These are phyloP conservation scores for Cebus imitator DNA, from an alignment of 2,113 vertebrate species.

Conservation along the genomic window DNA sequence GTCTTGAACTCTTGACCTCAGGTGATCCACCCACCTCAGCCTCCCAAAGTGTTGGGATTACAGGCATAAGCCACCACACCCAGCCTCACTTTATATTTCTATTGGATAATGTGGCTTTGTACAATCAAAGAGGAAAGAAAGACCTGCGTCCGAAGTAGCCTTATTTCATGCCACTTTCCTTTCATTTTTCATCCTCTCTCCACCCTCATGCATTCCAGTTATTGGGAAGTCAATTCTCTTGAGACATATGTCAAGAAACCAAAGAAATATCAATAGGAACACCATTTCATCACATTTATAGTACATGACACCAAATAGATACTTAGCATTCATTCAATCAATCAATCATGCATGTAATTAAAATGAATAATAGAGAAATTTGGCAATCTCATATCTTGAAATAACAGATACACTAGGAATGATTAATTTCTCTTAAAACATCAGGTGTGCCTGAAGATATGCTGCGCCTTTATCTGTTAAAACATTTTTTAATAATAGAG, in stretches of 20 bases:
- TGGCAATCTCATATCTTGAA: neutral
- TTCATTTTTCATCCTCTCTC: neutral
- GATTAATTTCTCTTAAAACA: neutral
- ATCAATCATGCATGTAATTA: neutral
- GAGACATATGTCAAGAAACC: neutral
- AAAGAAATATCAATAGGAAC: neutral
- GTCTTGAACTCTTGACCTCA: no score
- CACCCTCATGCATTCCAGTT: neutral
- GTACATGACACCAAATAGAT: neutral
- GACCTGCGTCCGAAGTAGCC: neutral
- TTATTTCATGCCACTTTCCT: neutral
- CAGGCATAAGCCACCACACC: no score
- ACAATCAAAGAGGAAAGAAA: neutral
- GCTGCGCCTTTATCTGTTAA: neutral
- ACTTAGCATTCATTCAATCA: neutral
- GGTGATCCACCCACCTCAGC: no score
- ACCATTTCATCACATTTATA: neutral
- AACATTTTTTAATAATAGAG: neutral
- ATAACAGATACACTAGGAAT: neutral
- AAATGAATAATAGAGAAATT: neutral
- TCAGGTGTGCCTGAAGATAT: neutral
- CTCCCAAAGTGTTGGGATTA: no score
- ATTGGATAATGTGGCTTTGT: neutral
- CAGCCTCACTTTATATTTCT: neutral
- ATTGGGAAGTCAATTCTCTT: neutral